phyloP scores from a whole-genome alignment of 1,140 invertebrate genomes.

The Camponotus pennsylvanicus region DNA sequence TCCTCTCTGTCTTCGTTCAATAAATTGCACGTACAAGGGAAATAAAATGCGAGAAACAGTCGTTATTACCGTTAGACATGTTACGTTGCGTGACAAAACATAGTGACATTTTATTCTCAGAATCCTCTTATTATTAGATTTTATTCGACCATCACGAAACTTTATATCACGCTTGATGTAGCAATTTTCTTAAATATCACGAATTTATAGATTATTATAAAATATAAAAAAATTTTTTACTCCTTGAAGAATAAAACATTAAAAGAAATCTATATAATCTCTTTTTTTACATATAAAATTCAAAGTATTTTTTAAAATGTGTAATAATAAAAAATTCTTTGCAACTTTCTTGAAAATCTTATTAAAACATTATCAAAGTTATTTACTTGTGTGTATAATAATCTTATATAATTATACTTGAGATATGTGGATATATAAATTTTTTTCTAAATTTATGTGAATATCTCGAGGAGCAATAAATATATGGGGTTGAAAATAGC shows the following conservation, averaged over 20 bases:
- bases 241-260: not conserved
- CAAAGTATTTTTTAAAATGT: not conserved
- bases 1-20: conserved; percentile 11
- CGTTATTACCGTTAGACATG: conserved; percentile 38
- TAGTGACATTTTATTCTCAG: conserved; percentile 40
- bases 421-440: not conserved
- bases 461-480: not conserved
- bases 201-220: not conserved
- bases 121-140: conserved; percentile 39
- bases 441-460: not conserved
- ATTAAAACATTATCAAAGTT: not conserved
- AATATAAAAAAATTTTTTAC: not conserved
- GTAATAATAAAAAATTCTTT: not conserved
- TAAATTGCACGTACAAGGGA: not conserved
- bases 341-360: not conserved
- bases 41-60: conserved; percentile 41
- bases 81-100: conserved; percentile 68
- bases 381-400: not conserved
- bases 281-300: no score
- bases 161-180: not conserved
- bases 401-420: no score
- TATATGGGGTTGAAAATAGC: not conserved
- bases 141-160: conserved; percentile 23
- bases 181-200: not conserved
- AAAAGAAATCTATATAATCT: not conserved